phyloP scores from a whole-genome alignment of 1,140 invertebrate genomes.

The Cydia fagiglandana region DNA sequence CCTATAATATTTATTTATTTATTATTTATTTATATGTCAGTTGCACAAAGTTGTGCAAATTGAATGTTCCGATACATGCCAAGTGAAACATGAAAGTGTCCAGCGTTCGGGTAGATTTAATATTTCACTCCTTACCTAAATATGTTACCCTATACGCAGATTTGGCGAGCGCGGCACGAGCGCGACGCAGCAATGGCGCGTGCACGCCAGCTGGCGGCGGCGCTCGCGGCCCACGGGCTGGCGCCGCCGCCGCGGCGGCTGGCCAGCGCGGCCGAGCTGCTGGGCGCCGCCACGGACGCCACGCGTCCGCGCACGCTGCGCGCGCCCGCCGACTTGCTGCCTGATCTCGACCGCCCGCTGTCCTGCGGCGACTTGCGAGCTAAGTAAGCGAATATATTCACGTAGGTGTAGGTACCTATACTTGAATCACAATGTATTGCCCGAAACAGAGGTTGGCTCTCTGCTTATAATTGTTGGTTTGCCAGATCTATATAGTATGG shows the following conservation, averaged over 20 bases:
- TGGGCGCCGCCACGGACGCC: conserved; percentile 58
- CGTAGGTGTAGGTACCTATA: too few species aligned
- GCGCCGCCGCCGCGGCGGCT: conserved; percentile 84
- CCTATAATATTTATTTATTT: too few species aligned
- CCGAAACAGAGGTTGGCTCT: too few species aligned
- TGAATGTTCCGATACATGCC: too few species aligned
- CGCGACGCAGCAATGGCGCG: conserved; percentile 90
- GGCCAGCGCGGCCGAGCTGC: conserved; percentile 58
- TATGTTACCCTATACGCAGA: conserved; percentile 56
- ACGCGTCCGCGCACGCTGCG: conserved; percentile 65
- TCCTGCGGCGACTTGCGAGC: conserved; percentile 68
- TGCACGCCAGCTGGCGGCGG: conserved; percentile 91
- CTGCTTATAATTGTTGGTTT: background rate
- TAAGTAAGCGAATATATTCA: conserved; percentile 44
- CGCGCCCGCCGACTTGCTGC: conserved; percentile 65
- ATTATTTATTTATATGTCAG: too few species aligned
- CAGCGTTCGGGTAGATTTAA: too few species aligned
- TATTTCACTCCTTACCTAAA: too few species aligned
- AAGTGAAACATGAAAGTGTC: too few species aligned
- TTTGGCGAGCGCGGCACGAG: conserved; percentile 94
- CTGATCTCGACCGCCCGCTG: conserved; percentile 71
- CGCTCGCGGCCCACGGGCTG: conserved; percentile 89
- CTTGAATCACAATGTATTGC: too few species aligned
- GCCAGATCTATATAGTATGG: too few species aligned
- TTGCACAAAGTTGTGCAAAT: too few species aligned